Conservation (phyloP, 37 sponge, comb jelly and placozoan species). For the Cladorhizidae sp. region DNA sequence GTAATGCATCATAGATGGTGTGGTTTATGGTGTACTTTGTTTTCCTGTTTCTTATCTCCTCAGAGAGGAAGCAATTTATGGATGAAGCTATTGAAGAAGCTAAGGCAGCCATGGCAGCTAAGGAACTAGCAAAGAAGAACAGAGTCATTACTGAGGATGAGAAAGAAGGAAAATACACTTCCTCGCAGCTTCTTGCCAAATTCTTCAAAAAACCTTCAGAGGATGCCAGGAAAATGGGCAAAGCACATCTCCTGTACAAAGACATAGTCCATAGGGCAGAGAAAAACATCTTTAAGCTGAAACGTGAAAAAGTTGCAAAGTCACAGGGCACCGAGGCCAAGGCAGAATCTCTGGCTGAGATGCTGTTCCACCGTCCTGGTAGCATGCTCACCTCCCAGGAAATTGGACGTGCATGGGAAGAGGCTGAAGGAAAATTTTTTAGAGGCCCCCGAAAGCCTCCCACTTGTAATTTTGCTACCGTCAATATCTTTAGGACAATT, state of each 20-base stretch:
- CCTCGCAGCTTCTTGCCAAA: conserved; percentile 8
- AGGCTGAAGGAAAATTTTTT: conserved; percentile 5
- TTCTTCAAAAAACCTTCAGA: conserved; percentile 49
- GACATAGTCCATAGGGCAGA: conserved; percentile 53
- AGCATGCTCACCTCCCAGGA: conserved; percentile 38
- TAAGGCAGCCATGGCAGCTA: not conserved
- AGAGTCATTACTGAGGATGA: not conserved
- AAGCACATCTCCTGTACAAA: conserved; percentile 31
- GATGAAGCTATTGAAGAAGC: conserved; percentile 29
- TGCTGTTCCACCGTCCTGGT: conserved; percentile 55
- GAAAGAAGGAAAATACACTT: conserved; percentile 32
- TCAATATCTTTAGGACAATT: conserved; percentile 40
- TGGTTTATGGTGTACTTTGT: not conserved
- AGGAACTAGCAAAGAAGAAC: conserved; percentile 11
- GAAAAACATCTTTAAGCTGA: conserved; percentile 30
- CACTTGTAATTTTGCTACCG: conserved; percentile 22
- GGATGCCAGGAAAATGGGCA: conserved; percentile 26
- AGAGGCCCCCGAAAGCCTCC: conserved; percentile 1
- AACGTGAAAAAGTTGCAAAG: not conserved
- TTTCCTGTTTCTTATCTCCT: not conserved
- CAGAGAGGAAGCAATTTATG: conserved; percentile 16
- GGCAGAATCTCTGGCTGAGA: conserved; percentile 52
- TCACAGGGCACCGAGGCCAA: conserved; percentile 19
- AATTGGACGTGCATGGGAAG: conserved; percentile 27
- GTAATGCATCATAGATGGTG: too few relatives aligned